Evolutionary conservation across 2,113 vertebrate species (phyloP), one percentile per base, ranked within the genome.

Genomic region (Paracanthobrama guichenoti): DNA sequence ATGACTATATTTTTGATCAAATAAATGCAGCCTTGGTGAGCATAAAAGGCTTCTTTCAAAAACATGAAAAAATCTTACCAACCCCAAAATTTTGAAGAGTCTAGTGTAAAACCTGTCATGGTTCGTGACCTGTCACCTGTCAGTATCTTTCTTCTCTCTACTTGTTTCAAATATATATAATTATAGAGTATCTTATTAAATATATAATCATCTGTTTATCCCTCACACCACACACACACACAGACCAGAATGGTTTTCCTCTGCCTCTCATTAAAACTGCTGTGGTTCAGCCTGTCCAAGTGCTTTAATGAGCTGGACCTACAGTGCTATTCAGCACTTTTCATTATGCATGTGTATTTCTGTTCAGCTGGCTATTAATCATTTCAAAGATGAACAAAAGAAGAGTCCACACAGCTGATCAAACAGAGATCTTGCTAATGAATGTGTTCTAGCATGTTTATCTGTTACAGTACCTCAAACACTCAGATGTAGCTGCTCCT

Each of bases 221-320:
- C 73, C 28, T 31, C 73, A 53, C 26, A 55, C 46, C 35, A 35
- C 42, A 67, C 67, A 69, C 57, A 60, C 44, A 57, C 50, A 76
- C 9, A 39, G 4, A 39, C 6, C 16, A 20, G 9, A 16, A 48
- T 76, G 26, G 26, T 20, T 42, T 75, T 57, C 75, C 28, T 59
- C 26, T 44, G 12, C 18, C 35, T 79, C 59, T 79, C 77, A 64
- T 79, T 64, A 79, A n/a, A 79, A 26, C n/a, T 48, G 14, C n/a
- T 18, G 14, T 16, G 14, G 57, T 46, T 75, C 80, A 75, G 81
- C 24, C n/a, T n/a, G 16, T 83, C 79, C 90, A 84, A 76, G 78
- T 44, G 72, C 77, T 89, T 91, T 90, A 90, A 89, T 88, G 83
- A 84, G 83, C 69, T 81, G n/a, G 57, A 76, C 14, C 28, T 35